Base-by-base conservation (phyloP, 2,888 invertebrate species). In the Temnothorax rugatulus region DNA sequence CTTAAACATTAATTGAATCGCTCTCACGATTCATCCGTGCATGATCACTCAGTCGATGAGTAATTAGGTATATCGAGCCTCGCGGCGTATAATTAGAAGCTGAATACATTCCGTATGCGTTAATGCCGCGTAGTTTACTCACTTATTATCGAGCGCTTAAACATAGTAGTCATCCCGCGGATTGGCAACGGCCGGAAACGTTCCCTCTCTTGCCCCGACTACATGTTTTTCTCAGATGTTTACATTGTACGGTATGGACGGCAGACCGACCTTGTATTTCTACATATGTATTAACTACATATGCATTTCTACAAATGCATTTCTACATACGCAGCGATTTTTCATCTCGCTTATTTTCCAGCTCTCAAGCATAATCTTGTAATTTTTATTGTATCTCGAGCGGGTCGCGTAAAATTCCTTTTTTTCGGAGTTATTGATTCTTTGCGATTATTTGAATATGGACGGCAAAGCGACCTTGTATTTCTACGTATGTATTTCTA, bases 141-240 rank as follows among this genome's bases (percentile, higher is more conserved):
- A 59, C 79, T 81, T 81, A 81, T 81, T 81, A 81, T 81, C 47
- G 21, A 21, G 21, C 44, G 15, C 44, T 59, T 57, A 38, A 73
- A 59, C 47, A 79, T n/a, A 41, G 29, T 29, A 29, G 52, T 77
- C 44, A 47, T 59, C 41, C 18, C 47, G 73, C 34, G 47, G 59
- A 81, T 71, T 38, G 73, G 57, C 71, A 71, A 59, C 57, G 57
- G 73, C 59, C 79, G 73, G 79, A 79, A 81, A 73, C 41, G 34
- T 47, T 68, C n/a, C n/a, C n/a, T n/a, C n/a, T n/a, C 73, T 73
- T 59, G 44, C 18, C 38, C 29, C 21, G 21, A 25, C 21, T 47
- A n/a, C 59, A 21, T 81, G 57, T 61, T 71, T 81, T 71, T 79
- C 71, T 79, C 79, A 71, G 79, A 71, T 71, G 59, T 79, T 79